A percentile compares a stretch with the other conserved stretches of the same genome.
Evolutionary conservation across 2,888 invertebrate species (phyloP).

Genomic region (Nymphalis polychloros): DNA sequence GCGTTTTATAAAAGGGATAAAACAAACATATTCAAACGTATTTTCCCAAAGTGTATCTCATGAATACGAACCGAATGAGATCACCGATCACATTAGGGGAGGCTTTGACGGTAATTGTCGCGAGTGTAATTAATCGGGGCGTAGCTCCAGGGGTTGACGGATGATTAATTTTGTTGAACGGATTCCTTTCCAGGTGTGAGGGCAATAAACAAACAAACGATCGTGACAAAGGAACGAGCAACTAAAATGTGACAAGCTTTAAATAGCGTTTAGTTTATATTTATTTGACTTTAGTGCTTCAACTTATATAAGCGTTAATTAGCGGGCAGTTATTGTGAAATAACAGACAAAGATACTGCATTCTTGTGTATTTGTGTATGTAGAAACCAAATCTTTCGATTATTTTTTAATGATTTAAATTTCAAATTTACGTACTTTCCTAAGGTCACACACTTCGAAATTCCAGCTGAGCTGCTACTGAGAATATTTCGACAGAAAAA

Average conservation of each 20-base stretch:
- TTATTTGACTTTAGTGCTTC: neutral
- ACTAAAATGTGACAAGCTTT: constrained; percentile 23
- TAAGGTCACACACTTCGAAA: too few relatives aligned
- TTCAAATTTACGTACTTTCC: too few relatives aligned
- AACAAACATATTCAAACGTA: neutral
- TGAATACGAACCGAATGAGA: constrained; percentile 27
- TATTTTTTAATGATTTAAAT: too few relatives aligned
- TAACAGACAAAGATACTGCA: too few relatives aligned
- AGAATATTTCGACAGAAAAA: too few relatives aligned
- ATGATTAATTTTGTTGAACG: constrained; percentile 60
- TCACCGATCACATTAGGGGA: constrained; percentile 33
- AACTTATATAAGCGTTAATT: too few relatives aligned
- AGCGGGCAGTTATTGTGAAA: too few relatives aligned
- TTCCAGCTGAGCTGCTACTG: too few relatives aligned
- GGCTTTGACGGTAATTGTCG: constrained; percentile 46
- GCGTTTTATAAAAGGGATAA: neutral
- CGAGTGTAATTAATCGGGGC: constrained; percentile 56
- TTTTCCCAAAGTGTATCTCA: constrained; percentile 5
- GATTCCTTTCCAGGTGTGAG: constrained; percentile 58
- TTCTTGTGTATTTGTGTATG: too few relatives aligned
- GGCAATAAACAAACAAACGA: constrained; percentile 53
- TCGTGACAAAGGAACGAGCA: constrained; percentile 32
- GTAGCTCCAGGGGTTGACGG: constrained; percentile 50
- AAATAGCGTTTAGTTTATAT: neutral
- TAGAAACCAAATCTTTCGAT: too few relatives aligned